Evolutionary conservation across 1,140 invertebrate species (phyloP), one percentile per base, ranked within the genome.

Genomic region (Aphelinus certus): DNA sequence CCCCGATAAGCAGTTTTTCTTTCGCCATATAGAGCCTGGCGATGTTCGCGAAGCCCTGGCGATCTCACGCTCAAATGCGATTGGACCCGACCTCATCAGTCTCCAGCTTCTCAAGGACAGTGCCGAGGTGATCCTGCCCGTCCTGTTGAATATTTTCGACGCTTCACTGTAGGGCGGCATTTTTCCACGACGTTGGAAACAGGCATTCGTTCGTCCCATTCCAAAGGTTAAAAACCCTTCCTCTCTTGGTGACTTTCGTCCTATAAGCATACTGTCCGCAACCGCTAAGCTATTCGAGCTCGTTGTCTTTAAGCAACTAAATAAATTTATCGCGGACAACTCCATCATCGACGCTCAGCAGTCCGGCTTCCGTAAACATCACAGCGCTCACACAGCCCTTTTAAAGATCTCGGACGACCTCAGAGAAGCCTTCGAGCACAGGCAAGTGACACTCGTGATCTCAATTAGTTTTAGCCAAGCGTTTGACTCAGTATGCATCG

Each of bases 391-490:
- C 10, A 67, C 71, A 5, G 6, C 26, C 9, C 45, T 66, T n/a
- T 3, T 46, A 45, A 5, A 58, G 26, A 1, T 55, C 3, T 10
- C 26, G 2, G 55, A 73, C 46, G 63, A 73, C n/a, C 10, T 57
- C 2, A 43, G 53, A 1, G 9, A 7, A 1, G 51, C 71, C 1
- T 6, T 46, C 1, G 42, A 56, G 0, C 5, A 7, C 42, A 6
- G 7, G 1, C 56, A 55, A 51, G 57, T 57, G 3, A 73, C 55
- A 4, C 43, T 47, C 47, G 9, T 67, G n/a, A 53, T 73, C 43
- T 9, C 64, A 2, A 46, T 66, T 73, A 10, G 58, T 42, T 57
- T 73, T 26, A 46, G 7, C 46, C 64, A 73, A n/a, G 43, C 71
- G 3, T 73, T 73, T 66, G 62, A 65, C 7, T 4, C 42, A 3